Evolutionary conservation across 2,888 invertebrate species (phyloP).

Genomic region (Sinohyriopsis cumingii): DNA sequence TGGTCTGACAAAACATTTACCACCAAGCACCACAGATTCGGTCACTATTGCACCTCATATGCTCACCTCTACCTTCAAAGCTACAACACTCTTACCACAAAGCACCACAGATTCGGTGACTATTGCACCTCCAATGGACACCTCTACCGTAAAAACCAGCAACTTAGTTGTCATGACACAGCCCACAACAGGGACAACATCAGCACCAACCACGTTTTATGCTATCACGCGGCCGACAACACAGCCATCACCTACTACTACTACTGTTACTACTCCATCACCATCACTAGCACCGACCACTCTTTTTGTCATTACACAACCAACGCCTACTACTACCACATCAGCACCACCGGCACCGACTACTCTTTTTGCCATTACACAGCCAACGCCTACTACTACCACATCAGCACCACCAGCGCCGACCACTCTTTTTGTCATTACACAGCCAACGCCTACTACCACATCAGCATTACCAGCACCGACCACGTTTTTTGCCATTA

Average conservation of each 20-base stretch:
- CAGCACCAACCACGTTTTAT: neutral
- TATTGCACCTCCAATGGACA: neutral
- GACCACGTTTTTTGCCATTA: slow-evolving; percentile 3
- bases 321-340: neutral
- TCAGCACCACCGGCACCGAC: neutral
- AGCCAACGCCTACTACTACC: neutral
- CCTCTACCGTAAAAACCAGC: neutral
- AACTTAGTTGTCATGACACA: too few species aligned
- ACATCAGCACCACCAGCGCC: neutral
- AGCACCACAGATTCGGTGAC: neutral
- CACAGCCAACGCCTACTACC: neutral
- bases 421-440: neutral
- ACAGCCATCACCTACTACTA: neutral
- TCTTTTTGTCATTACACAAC: neutral
- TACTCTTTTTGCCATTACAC: neutral
- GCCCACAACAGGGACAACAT: too few species aligned
- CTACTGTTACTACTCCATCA: neutral
- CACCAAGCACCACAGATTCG: neutral
- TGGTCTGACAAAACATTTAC: neutral
- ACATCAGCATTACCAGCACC: neutral
- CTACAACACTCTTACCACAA: neutral
- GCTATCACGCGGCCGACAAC: neutral
- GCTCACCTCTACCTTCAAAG: neutral
- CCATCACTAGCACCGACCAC: neutral
- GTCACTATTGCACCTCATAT: neutral